Evolutionary conservation across 2,797 vertebrate genomes (phyloP).

Genomic region (Botia kubotai): DNA sequence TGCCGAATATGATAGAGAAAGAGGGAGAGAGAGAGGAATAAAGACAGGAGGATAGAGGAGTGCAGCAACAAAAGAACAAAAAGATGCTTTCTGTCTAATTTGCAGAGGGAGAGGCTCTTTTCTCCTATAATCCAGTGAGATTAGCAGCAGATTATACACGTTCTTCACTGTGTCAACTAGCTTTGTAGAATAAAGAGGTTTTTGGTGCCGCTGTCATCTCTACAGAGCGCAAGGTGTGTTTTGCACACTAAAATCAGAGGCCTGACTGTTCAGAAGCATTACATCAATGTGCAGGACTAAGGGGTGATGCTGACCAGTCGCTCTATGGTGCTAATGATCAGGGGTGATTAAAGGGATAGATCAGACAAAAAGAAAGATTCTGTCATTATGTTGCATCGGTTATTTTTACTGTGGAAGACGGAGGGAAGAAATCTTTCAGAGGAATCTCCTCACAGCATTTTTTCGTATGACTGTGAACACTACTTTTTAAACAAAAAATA

Average conservation of each 20-base stretch:
- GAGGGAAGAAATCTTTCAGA: no score
- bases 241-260: conserved; percentile 49
- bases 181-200: conserved; percentile 43
- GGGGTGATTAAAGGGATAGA: neutral
- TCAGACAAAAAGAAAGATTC: neutral
- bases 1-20: conserved; percentile 67
- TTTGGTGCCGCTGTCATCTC: conserved; percentile 37
- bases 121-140: conserved; percentile 3
- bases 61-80: conserved; percentile 51
- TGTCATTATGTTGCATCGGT: no score
- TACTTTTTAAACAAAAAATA: no score
- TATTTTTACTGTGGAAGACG: no score
- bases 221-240: conserved; percentile 19
- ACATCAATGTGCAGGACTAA: neutral
- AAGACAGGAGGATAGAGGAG: conserved; percentile 53
- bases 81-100: conserved; percentile 46
- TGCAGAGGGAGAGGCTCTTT: conserved; percentile 14
- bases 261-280: neutral
- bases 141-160: conserved; percentile 43
- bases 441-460: no score
- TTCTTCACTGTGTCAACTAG: conserved; percentile 36
- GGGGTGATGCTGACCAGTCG: neutral
- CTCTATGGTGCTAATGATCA: neutral
- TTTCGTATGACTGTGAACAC: no score
- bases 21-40: conserved; percentile 48